Evolutionary conservation across 2,888 invertebrate species (phyloP).

Genomic region (Tricholauxania praeusta): DNA sequence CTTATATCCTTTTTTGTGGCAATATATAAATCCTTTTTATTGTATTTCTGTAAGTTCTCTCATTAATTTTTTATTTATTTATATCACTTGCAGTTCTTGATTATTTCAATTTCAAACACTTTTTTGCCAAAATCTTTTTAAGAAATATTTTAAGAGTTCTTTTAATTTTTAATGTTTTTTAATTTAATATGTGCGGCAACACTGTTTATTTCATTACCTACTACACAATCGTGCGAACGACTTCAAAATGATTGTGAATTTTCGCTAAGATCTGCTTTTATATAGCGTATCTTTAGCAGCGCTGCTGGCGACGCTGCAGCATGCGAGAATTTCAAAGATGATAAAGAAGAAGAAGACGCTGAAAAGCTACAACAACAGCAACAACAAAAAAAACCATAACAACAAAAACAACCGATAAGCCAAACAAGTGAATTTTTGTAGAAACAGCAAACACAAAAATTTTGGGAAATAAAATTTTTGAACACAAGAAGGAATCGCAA

Average conservation of each 20-base stretch:
- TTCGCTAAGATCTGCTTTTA: slow-evolving; percentile 37
- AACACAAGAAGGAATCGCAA: background rate
- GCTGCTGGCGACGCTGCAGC: slow-evolving; percentile 8
- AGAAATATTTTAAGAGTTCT: background rate
- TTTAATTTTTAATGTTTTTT: background rate
- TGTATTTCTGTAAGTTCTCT: too few species aligned
- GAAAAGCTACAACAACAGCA: background rate
- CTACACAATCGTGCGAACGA: slow-evolving; percentile 34
- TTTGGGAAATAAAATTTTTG: background rate
- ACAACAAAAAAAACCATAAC: slow-evolving; percentile 1
- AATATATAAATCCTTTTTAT: too few species aligned
- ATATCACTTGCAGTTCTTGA: too few species aligned
- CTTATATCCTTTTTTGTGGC: too few species aligned
- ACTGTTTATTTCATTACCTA: slow-evolving; percentile 18
- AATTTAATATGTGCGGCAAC: slow-evolving; percentile 4
- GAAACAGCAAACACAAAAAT: slow-evolving; percentile 5
- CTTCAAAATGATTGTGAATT: slow-evolving; percentile 32
- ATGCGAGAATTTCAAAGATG: slow-evolving; percentile 1
- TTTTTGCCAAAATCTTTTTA: background rate
- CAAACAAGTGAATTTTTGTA: slow-evolving; percentile 22
- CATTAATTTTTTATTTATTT: too few species aligned
- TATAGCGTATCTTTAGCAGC: slow-evolving; percentile 21
- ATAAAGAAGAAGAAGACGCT: too few species aligned
- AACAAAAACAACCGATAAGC: slow-evolving; percentile 10
- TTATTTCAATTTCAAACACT: background rate